Conservation (phyloP, 2,888 invertebrate species). For the Lasioglossum calceatum region DNA sequence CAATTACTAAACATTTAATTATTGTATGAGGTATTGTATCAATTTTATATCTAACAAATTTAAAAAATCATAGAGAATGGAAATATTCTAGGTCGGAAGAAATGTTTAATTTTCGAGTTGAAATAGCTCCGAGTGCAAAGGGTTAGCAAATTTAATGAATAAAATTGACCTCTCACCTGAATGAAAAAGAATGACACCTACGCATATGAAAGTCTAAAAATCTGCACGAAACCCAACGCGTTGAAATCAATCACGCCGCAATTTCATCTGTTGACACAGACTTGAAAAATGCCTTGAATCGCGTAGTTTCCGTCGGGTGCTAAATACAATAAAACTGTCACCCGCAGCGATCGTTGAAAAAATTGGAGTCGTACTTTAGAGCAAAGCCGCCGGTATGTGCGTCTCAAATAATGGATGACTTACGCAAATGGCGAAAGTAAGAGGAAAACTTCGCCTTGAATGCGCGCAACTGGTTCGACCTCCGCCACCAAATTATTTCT, state of each 20-base stretch:
- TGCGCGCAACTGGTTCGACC: conserved; percentile 30
- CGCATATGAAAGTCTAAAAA: not conserved
- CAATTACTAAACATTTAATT: too few relatives aligned
- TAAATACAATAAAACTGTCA: conserved; percentile 27
- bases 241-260: not conserved
- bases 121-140: too few relatives aligned
- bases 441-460: conserved; percentile 44
- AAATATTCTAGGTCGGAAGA: too few relatives aligned
- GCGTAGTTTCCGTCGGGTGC: conserved; percentile 17
- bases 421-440: conserved; percentile 60
- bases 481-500: conserved; percentile 44
- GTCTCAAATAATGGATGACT: conserved; percentile 32
- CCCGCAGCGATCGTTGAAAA: not conserved
- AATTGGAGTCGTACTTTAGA: conserved; percentile 21
- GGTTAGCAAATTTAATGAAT: not conserved
- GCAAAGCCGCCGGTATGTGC: not conserved
- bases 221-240: not conserved
- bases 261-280: conserved; percentile 10
- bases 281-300: not conserved
- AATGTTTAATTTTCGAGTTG: too few relatives aligned
- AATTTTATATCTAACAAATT: too few relatives aligned
- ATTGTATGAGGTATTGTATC: too few relatives aligned
- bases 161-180: not conserved
- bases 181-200: not conserved
- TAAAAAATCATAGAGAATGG: too few relatives aligned